Evolutionary conservation across 92 coral and sea anemone genomes (phyloP), one percentile per base, ranked within the genome.

Genomic region (Porites evermanni): DNA sequence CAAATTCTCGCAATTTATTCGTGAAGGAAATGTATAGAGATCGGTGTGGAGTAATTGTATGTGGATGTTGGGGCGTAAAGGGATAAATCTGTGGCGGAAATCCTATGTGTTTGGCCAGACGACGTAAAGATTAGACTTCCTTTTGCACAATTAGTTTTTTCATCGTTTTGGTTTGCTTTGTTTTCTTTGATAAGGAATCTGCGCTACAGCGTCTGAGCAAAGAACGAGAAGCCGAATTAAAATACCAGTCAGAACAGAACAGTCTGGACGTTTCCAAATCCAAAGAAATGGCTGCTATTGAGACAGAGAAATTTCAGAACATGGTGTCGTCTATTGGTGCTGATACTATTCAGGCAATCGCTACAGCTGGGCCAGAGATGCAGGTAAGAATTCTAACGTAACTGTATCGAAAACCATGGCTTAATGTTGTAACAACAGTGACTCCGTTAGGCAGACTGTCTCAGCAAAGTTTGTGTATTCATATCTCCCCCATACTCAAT

Each of bases 311-410:
- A 82, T 97, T 97, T 82, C 91, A 94, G 83, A 93, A 95, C 88
- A 95, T 95, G 99, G 99, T 97, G 91, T 89, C 95, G 10, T 92
- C 99, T 7, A 95, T 97, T 79, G 99, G 99, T 61, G 91, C 99
- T 21, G 98, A 97, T 19, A 97, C 99, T 17, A 95, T 97, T 73
- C 96, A 95, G 88, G 98, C 99, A 24, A 97, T 97, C 77, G 99
- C 99, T 53, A 97, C 98, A 38, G 95, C 99, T 59, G 99, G 99
- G 8, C 99, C 99, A 2, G 97, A 97, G 88, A 97, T 97, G 99
- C 99, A 97, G 97, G 98, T 96, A 71, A 71, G 2, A 21, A 44
- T 14, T 5, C 21, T 12, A 9, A 2, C 6, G 8, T 17, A 13
- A 26, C 2, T 71, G 2, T 12, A 70, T 67, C 13, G 16, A 63